Evolutionary conservation across 2,797 vertebrate species (phyloP), one percentile per base, ranked within the genome.

Genomic region (Xiphophorus birchmanni): DNA sequence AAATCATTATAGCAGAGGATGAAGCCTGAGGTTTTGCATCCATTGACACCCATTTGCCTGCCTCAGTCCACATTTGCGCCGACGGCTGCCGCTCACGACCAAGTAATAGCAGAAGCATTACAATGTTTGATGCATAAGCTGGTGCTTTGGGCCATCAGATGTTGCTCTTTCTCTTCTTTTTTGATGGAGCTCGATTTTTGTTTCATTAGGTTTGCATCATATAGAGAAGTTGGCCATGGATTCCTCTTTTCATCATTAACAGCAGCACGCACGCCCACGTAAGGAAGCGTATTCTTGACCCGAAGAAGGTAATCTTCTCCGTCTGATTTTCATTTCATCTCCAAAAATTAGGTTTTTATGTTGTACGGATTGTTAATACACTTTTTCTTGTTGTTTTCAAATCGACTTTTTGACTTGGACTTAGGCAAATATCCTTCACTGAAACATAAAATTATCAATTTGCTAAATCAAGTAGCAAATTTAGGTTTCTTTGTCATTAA

Each of bases 131-230:
- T 44, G 50, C 26, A 74, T 18, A 54, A 75, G 63, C 37, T 71
- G 65, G 26, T 50, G 44, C 52, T 84, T 52, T 78, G 63, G 72
- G 75, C 65, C 18, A 74, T 77, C 44, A 67, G 50, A 60, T 50
- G n/a, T 69, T 77, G 63, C 60, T 54, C 7, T 56, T 37, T 44
- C 45, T 35, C 7, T 67, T 3, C 45, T 37, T 67, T 58, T 73
- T 52, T 42, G 71, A 54, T 35, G 17, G 42, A 21, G 69, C 48
- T 45, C 26, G n/a, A 60, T 58, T 77, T 74, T 42, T 69, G 52
- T 78, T 80, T 72, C 52, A 79, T 79, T 74, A 48, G 21, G 23
- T 77, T 73, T 79, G 73, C 73, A 75, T 73, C 35, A 76, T 52
- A 50, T 37, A 69, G 29, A 7, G 0, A 69, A 69, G 54, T 48